phyloP scores from a whole-genome alignment of 2,797 vertebrate species.

The Atherinosoma microstoma region DNA sequence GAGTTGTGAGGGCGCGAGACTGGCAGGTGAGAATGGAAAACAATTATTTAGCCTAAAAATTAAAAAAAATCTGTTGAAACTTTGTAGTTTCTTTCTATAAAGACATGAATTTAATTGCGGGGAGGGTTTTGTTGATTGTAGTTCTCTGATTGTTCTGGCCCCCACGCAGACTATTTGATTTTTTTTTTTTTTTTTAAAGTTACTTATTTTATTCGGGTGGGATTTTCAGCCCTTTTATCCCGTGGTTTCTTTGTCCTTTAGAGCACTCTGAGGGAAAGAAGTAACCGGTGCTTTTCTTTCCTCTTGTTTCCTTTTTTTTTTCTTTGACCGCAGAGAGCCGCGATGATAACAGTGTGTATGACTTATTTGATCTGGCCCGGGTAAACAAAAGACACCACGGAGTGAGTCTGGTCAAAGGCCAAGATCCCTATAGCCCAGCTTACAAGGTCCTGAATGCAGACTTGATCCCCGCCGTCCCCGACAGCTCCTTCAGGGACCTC shows the following conservation, averaged over 20 bases:
- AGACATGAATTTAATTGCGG: background rate
- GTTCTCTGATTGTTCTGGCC: background rate
- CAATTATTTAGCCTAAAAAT: background rate
- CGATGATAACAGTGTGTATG: constrained; percentile 93
- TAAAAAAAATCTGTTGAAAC: background rate
- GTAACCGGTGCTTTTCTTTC: constrained; percentile 21
- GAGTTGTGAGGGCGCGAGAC: constrained; percentile 76
- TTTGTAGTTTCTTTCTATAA: background rate
- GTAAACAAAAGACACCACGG: constrained; percentile 87
- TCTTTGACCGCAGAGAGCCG: constrained; percentile 77
- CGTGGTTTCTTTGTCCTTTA: constrained; percentile 10
- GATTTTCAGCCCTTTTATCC: background rate
- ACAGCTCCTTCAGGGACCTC: constrained; percentile 93
- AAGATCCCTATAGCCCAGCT: constrained; percentile 91
- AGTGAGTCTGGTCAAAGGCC: constrained; percentile 91
- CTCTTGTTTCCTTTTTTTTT: constrained; percentile 7
- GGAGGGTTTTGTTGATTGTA: background rate
- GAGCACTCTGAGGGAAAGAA: constrained; percentile 15
- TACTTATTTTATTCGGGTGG: background rate
- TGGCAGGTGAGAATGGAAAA: constrained; percentile 87
- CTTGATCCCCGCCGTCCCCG: constrained; percentile 91
- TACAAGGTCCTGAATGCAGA: constrained; percentile 93
- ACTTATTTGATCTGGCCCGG: constrained; percentile 90
- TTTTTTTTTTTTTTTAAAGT: background rate
- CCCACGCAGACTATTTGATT: background rate